Evolutionary conservation across 1,140 invertebrate species (phyloP).

Genomic region (Hyles vespertilio): DNA sequence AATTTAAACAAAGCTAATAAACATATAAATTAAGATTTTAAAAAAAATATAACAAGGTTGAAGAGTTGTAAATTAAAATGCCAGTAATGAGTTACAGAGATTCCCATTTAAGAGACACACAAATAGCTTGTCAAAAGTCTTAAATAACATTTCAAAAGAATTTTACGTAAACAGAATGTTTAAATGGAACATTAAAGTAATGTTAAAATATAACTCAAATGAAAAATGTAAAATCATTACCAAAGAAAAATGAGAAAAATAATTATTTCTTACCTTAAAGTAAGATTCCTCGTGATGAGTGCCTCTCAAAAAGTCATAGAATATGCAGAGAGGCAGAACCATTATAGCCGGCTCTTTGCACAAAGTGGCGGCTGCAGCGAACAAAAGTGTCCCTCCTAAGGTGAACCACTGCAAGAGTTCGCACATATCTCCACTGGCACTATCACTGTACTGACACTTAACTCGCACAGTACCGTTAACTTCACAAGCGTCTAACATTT

Average conservation of each 20-base stretch:
- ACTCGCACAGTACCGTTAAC: slow-evolving; percentile 44
- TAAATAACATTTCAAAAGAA: too few relatives aligned
- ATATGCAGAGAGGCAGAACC: slow-evolving; percentile 89
- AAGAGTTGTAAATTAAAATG: too few relatives aligned
- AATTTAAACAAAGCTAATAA: too few relatives aligned
- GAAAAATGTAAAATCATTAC: too few relatives aligned
- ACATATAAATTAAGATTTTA: too few relatives aligned
- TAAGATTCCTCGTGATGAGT: slow-evolving; percentile 63
- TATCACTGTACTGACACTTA: slow-evolving; percentile 60
- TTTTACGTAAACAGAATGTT: too few relatives aligned
- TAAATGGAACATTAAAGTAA: too few relatives aligned
- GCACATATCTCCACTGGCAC: slow-evolving; percentile 64
- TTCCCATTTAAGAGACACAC: too few relatives aligned
- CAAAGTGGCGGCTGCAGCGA: slow-evolving; percentile 83
- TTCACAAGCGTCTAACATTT: slow-evolving; percentile 56
- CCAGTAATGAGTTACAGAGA: too few relatives aligned
- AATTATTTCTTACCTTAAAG: slow-evolving; percentile 60
- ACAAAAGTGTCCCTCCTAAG: slow-evolving; percentile 78
- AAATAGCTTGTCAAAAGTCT: too few relatives aligned
- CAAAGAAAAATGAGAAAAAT: neutral
- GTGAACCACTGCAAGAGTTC: slow-evolving; percentile 72
- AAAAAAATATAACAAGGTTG: too few relatives aligned
- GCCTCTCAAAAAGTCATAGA: slow-evolving; percentile 81
- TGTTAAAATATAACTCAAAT: too few relatives aligned
- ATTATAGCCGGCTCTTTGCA: slow-evolving; percentile 96